These are phyloP conservation scores for Poecilus cupreus DNA, from an alignment of 2,888 invertebrate species.

Conservation along the genomic window DNA sequence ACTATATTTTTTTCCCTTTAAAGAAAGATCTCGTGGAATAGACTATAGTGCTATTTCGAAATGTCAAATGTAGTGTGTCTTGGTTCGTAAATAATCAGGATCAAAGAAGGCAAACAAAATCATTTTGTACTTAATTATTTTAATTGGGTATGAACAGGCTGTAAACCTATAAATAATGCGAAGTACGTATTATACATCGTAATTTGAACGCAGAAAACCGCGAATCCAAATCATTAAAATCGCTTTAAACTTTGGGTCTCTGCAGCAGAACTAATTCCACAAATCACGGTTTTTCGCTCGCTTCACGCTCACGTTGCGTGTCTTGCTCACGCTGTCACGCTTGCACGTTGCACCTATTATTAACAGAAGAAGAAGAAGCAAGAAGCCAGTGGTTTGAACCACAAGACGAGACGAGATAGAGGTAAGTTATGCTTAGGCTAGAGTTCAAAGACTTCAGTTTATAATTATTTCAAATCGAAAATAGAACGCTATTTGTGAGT, in stretches of 20 bases:
- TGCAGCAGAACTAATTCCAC: too few species aligned
- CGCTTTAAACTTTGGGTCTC: background rate
- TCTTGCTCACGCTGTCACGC: background rate
- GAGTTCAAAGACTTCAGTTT: conserved; percentile 55
- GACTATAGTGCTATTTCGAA: too few species aligned
- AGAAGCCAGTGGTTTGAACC: background rate
- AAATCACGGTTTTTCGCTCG: background rate
- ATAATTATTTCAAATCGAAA: conserved; percentile 57
- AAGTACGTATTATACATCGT: too few species aligned
- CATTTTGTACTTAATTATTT: too few species aligned
- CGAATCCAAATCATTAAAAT: background rate
- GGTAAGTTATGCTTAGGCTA: background rate
- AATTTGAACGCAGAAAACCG: background rate
- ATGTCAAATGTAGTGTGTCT: too few species aligned
- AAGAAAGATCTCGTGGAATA: too few species aligned
- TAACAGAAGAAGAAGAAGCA: background rate
- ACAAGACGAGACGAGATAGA: background rate
- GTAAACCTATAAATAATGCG: too few species aligned
- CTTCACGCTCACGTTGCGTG: conserved; percentile 4
- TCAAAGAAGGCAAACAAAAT: too few species aligned
- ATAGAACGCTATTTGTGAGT: conserved; percentile 51
- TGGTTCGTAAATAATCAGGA: too few species aligned
- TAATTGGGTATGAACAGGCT: too few species aligned
- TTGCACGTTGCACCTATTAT: conserved; percentile 3
- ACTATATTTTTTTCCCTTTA: too few species aligned